Evolutionary conservation across 2,888 invertebrate genomes (phyloP).

Genomic region (Lycocerus yunnanus): DNA sequence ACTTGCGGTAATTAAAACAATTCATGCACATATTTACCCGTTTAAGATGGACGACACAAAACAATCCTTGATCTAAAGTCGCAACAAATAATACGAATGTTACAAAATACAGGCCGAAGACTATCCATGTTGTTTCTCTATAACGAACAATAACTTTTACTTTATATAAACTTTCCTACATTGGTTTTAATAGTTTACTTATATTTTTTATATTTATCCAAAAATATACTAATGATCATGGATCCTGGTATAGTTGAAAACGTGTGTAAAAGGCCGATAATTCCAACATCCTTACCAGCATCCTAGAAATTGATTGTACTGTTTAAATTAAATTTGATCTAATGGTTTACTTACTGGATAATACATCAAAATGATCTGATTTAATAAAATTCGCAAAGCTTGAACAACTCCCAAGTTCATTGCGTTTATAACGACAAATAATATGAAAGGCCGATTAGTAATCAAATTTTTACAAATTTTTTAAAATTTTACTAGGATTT

Average conservation of each 20-base stretch:
- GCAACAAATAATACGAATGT: not conserved
- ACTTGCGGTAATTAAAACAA: no score
- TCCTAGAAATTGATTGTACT: not conserved
- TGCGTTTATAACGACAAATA: not conserved
- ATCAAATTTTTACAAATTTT: not conserved
- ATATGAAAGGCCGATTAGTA: not conserved
- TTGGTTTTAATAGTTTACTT: not conserved
- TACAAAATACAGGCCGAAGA: not conserved
- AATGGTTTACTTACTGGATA: not conserved
- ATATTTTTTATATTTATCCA: not conserved
- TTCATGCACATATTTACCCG: no score
- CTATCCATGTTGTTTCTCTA: not conserved
- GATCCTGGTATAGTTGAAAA: not conserved
- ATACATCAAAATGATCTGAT: not conserved
- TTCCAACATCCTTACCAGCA: not conserved
- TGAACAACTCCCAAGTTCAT: not conserved
- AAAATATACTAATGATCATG: not conserved
- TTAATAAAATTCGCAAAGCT: not conserved
- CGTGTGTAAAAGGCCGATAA: not conserved
- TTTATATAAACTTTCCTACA: no score
- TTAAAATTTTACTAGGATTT: not conserved
- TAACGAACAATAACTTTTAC: not conserved
- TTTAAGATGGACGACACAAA: not conserved
- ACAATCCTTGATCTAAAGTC: not conserved
- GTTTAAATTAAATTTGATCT: no score